Base-by-base conservation (phyloP, 2,113 vertebrate species). In the Ranitomeya imitator region DNA sequence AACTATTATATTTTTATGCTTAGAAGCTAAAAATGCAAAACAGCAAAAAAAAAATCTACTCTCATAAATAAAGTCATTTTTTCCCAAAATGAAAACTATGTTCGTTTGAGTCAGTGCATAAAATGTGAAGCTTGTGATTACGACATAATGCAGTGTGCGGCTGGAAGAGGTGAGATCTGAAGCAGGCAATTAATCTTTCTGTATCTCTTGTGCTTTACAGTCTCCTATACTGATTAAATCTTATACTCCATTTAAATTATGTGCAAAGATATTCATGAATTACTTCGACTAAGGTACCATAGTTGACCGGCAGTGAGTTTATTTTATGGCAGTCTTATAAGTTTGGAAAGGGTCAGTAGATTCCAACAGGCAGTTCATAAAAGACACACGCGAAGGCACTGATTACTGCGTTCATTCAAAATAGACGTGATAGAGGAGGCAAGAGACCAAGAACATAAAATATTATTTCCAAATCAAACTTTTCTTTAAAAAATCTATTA, bases 201-300 rank as follows among this genome's bases (percentile, higher is more conserved):
- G 15, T 67, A 65, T 77, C 73, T 83, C 59, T 61, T 37, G 37
- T 55, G 79, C 86, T 84, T 84, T 84, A 84, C 73, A 57, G 26
- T 78, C 71, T 37, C 76, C 87, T 84, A 61, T 78, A 78, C 61
- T 45, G 80, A 84, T 84, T 88, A 78, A 76, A 84, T 88, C 71
- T 67, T 88, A 78, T 78, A 74, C 54, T 18, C 23, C 71, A 88
- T 84, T 78, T 61, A 84, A 78, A 84, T 83, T 67, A 84, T 76
- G 69, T 61, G 71, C 81, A 88, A 69, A 57, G 60, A 84, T 84
- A 82, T 88, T 88, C 86, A 88, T 88, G 73, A 84, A 84, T 84
- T 67, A 63, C 37, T 61, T 63, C 7, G 15, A 69, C 87, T 88
- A 67, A 18, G 37, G 31, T 84, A 37, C 60, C 84, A 83, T 26